phyloP scores from a whole-genome alignment of 2,888 invertebrate species.

The Arge pagana region DNA sequence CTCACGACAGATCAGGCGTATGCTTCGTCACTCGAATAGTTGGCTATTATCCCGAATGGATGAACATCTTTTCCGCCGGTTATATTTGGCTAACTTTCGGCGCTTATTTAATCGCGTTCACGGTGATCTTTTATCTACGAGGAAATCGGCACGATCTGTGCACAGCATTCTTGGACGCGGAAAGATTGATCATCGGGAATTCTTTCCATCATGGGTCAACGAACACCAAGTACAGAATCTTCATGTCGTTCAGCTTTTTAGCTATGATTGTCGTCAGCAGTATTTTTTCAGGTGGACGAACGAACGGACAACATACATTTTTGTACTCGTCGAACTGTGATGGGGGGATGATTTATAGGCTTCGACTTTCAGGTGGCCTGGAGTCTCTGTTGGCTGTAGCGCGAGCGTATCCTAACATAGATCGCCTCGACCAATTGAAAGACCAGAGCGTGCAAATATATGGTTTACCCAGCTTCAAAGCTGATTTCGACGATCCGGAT shows the following conservation, averaged over 20 bases:
- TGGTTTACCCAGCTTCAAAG: not conserved
- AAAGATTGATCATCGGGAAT: not conserved
- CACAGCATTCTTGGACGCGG: not conserved
- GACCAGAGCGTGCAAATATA: conserved; percentile 4
- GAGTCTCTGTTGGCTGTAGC: not conserved
- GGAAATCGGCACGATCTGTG: not conserved
- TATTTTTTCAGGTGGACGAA: not conserved
- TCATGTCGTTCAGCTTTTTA: not conserved
- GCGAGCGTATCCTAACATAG: not conserved
- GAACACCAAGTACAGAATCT: not conserved
- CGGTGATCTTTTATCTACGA: not conserved
- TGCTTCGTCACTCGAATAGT: not conserved
- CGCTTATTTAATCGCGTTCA: not conserved
- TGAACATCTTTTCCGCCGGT: not conserved
- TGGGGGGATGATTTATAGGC: too few relatives aligned
- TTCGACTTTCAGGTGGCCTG: not conserved
- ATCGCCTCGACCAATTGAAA: not conserved
- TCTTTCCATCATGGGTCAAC: not conserved
- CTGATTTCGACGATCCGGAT: not conserved
- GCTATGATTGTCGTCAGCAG: not conserved
- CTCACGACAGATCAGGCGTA: not conserved
- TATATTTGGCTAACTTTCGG: not conserved
- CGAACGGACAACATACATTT: too few relatives aligned
- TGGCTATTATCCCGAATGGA: conserved; percentile 2
- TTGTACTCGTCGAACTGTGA: too few relatives aligned